Base-by-base conservation (phyloP, 2,888 invertebrate species). In the Nomada goodeniana region DNA sequence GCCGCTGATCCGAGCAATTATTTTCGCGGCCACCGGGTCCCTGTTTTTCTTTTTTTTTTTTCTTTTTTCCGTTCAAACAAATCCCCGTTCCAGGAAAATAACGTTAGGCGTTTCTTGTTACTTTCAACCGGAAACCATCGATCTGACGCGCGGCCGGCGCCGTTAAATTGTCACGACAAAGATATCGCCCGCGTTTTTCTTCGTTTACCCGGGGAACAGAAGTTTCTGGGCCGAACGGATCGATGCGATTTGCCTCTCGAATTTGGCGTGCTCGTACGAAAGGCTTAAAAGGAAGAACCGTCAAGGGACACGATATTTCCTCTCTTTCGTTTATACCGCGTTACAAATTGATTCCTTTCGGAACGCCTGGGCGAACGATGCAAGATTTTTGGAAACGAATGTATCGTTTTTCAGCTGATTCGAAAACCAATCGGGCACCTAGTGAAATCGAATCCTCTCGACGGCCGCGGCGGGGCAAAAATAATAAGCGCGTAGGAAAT, bases 401-500 rank as follows among this genome's bases (percentile, higher is more conserved):
- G 61, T 80, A 70, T 61, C 64, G 72, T 52, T 80, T 80, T 67
- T n/a, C 42, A 50, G 11, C 50, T 52, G 20, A 42, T 47, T 59
- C 52, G 60, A 70, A 70, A 65, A 69, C 63, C 50, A 60, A 64
- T 65, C 79, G 50, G 36, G 20, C 42, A 15, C 15, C n/a, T 3
- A 26, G 47, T 7, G 29, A 10, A 65, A 72, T 52, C 23, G 42
- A 7, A 60, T 9, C 55, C 57, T 10, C 3, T 36, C 47, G 2
- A 10, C 42, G 18, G n/a, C n/a, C n/a, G n/a, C n/a, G 13, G 18
- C n/a, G 57, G 13, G 44, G 18, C 2, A 42, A 7, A n/a, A 18
- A 60, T 53, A 59, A 59, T 36, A 57, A 52, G 15, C 23, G 44
- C n/a, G 1, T n/a, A 36, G 47, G 3, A 26, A 29, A 44, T 11